Evolutionary conservation across 2,888 invertebrate species (phyloP).

Genomic region (Drosophila lutescens): DNA sequence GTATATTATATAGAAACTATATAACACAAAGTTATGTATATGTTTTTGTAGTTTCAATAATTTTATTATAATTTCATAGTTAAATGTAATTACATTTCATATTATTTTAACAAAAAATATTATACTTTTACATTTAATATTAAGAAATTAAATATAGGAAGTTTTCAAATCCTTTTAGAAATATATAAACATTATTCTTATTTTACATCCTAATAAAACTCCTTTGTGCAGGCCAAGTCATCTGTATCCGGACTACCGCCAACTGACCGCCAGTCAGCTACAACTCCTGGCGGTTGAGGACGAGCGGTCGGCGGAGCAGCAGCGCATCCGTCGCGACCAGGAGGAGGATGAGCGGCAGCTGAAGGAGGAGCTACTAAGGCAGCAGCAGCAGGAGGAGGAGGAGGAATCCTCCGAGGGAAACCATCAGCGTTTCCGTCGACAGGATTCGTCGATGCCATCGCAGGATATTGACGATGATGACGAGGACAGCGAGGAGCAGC

Average conservation of each 20-base stretch:
- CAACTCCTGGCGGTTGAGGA: not conserved
- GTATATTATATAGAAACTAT: too few relatives aligned
- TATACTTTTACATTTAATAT: too few relatives aligned
- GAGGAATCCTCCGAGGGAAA: not conserved
- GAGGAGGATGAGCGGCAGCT: not conserved
- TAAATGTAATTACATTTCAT: not conserved
- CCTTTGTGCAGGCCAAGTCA: not conserved
- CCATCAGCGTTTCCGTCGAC: not conserved
- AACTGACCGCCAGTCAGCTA: not conserved
- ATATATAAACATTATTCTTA: too few relatives aligned
- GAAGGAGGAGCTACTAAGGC: not conserved
- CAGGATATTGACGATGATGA: not conserved
- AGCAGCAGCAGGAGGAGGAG: not conserved
- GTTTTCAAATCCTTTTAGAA: too few relatives aligned
- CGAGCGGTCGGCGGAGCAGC: not conserved
- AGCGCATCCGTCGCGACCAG: not conserved
- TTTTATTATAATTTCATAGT: too few relatives aligned
- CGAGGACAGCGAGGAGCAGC: not conserved
- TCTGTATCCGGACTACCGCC: conserved; percentile 1
- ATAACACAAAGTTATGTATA: too few relatives aligned
- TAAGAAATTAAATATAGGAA: too few relatives aligned
- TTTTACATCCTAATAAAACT: too few relatives aligned
- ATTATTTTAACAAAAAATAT: not conserved
- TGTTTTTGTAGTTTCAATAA: too few relatives aligned
- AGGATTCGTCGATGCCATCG: not conserved